Evolutionary conservation across 2,113 vertebrate genomes (phyloP).

Genomic region (Chlamydotis undulata): DNA sequence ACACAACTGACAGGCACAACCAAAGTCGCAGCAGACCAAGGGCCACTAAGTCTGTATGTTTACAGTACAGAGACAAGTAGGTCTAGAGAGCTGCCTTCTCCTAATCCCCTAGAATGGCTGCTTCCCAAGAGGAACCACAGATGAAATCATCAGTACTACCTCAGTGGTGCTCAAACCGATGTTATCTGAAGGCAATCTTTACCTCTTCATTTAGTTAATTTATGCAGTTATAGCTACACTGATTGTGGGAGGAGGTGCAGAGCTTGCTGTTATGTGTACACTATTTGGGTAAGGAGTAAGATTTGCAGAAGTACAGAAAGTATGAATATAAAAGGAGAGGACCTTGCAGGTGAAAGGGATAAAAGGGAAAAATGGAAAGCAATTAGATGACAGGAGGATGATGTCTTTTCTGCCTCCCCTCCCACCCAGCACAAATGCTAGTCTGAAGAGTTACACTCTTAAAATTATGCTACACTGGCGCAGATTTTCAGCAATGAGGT

Average conservation of each 20-base stretch:
- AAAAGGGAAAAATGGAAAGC: not conserved
- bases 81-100: not conserved
- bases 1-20: not conserved
- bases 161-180: not conserved
- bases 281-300: not conserved
- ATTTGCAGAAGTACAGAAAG: not conserved
- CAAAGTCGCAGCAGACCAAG: not conserved
- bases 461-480: not conserved
- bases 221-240: not conserved
- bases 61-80: not conserved
- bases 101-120: not conserved
- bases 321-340: not conserved
- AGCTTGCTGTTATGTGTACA: not conserved
- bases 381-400: not conserved
- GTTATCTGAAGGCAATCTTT: not conserved
- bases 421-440: not conserved
- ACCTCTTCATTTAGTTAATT: not conserved
- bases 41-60: fast-evolving
- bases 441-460: not conserved
- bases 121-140: not conserved
- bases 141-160: not conserved
- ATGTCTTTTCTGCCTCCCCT: not conserved
- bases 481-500: not conserved
- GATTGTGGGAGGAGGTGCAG: not conserved
- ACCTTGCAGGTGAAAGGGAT: not conserved